Base-by-base conservation (phyloP, 2,797 vertebrate genomes). In the Pipistrellus kuhlii region DNA sequence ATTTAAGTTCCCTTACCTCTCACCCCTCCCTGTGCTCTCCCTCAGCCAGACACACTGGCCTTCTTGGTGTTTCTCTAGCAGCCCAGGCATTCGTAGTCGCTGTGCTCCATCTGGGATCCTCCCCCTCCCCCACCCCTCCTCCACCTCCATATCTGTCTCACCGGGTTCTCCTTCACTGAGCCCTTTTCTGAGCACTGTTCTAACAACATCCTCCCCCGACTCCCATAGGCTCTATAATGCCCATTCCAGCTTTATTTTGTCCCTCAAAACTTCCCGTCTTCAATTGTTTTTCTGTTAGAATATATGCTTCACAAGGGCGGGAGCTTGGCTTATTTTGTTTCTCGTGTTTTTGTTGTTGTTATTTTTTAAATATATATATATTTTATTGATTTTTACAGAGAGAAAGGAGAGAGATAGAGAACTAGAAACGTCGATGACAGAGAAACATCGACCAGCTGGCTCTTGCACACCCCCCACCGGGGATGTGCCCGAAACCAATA, bases 251-350 rank as follows among this genome's bases (percentile, higher is more conserved):
- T 71, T 75, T 41, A 64, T 57, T 94, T 73, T 78, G 12, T 23
- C 64, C 3, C 46, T 13, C 32, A 69, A 32, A n/a, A 48, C 18
- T 78, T 17, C 32, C 30, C 14, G 15, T 68, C 55, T 85, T 41
- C 51, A 57, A 64, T 8, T 62, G 21, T 91, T 71, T 86, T 80
- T 30, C 59, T 76, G 57, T 51, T 80, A 55, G n/a, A 91, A 59
- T 75, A 84, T 32, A 88, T 68, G 44, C 51, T 46, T 35, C 13
- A 55, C 4, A 35, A 94, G 41, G 64, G 20, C 30, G 55, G 25
- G 44, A 73, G 77, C 51, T 94, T 85, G 77, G 48, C 35, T 91
- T 23, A 55, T 68, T 32, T 68, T 76, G 14, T 59, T 86, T 89
- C 71, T 81, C 55, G 30, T 44, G 44, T 11, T 44, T 30, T 83